phyloP scores from a whole-genome alignment of 1,140 invertebrate species.

The Lordiphosa stackelbergi region DNA sequence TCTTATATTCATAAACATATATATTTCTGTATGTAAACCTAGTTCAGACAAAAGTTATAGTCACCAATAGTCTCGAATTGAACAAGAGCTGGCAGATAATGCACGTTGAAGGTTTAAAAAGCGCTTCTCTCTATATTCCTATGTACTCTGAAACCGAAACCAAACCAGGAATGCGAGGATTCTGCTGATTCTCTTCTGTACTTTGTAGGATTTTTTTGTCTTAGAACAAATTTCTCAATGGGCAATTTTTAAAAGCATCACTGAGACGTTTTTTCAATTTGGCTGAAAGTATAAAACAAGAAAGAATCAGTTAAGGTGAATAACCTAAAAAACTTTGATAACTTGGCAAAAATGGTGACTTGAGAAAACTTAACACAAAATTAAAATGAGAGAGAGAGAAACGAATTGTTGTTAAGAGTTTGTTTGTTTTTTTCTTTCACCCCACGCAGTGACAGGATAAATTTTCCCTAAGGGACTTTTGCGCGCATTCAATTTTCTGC shows the following conservation, averaged over 20 bases:
- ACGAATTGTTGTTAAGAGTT: conserved; percentile 37
- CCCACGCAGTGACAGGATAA: conserved; percentile 28
- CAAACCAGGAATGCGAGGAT: conserved; percentile 29
- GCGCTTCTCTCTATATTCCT: conserved; percentile 9
- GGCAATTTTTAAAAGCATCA: conserved; percentile 75
- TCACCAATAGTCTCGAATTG: conserved; percentile 40
- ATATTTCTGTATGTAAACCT: conserved; percentile 29
- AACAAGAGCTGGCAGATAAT: conserved; percentile 55
- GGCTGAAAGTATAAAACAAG: conserved; percentile 72
- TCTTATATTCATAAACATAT: conserved; percentile 1
- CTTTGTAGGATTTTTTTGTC: conserved; percentile 9
- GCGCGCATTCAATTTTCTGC: conserved; percentile 18
- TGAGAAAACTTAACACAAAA: conserved; percentile 38
- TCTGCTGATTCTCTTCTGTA: conserved; percentile 13
- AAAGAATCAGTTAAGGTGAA: conserved; percentile 51
- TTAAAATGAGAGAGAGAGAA: conserved; percentile 24
- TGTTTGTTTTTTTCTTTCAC: conserved; percentile 31
- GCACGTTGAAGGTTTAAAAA: conserved; percentile 54
- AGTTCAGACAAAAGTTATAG: conserved; percentile 52
- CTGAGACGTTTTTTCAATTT: conserved; percentile 76
- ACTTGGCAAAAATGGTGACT: conserved; percentile 37
- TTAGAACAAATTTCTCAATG: conserved; percentile 74
- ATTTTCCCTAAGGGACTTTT: conserved; percentile 46
- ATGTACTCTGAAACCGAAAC: conserved; percentile 56
- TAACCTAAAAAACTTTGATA: conserved; percentile 21